Evolutionary conservation across 2,797 vertebrate genomes (phyloP), one percentile per base, ranked within the genome.

Genomic region (Yasuhikotakia modesta): DNA sequence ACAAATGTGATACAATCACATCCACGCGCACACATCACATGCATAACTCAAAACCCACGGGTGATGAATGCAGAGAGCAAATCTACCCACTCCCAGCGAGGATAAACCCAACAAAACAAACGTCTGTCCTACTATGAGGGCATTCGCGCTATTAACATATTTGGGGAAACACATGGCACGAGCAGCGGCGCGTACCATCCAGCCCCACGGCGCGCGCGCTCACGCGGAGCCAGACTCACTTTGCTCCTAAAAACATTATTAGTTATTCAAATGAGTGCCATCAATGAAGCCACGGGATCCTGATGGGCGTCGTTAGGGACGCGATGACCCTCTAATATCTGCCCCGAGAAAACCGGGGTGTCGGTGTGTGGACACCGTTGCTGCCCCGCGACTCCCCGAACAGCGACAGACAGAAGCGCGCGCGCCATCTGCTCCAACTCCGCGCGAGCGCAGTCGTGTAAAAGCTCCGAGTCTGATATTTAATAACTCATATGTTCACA

Each of bases 291-390:
- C 81, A 80, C 80, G 79, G 73, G 78, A 79, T 86, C 83, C 79
- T 79, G 85, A 86, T 87, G 82, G 79, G 78, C 79, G 87, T 87
- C 88, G 88, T 91, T 90, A 90, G 81, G 65, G 81, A 82, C 71
- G 85, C 86, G 70, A 81, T 87, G 88, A 86, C 84, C 83, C 89
- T 91, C 82, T 81, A 86, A 86, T 82, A 72, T 86, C 78, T 85
- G 85, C 83, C 83, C 61, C 50, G 60, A 52, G 53, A 72, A 66
- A 78, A 43, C 85, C 60, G 58, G 80, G 84, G 61, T 78, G 87
- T 87, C 84, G 67, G 79, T 77, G 76, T 73, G 61, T 57, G 83
- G 86, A 86, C 75, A n/a, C 85, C 65, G 82, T 53, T 64, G 72
- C 79, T 84, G 70, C 79, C 83, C 80, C 82, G 55, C 24, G 52